phyloP scores from a whole-genome alignment of 2,113 vertebrate genomes.

The Coturnix japonica region DNA sequence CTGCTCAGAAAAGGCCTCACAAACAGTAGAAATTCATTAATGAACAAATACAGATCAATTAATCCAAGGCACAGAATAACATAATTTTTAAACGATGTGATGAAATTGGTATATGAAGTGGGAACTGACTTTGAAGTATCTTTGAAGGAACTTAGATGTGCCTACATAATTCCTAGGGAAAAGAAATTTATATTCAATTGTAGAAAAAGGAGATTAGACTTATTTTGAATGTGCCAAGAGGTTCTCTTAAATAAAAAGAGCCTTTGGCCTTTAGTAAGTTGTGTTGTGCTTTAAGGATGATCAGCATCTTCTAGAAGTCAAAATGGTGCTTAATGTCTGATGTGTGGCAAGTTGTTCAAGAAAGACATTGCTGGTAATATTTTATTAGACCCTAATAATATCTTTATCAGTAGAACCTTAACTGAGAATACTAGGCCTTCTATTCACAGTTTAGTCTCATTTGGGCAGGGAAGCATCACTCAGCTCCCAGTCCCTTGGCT shows the following conservation, averaged over 20 bases:
- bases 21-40: conserved; percentile 39
- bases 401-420: background rate
- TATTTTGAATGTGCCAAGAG: background rate
- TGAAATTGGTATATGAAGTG: rapidly evolving
- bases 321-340: background rate
- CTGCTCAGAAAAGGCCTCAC: background rate
- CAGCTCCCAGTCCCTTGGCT: background rate
- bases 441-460: background rate
- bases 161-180: background rate
- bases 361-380: background rate
- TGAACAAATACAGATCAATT: background rate
- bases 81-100: background rate
- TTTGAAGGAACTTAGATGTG: background rate
- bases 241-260: background rate
- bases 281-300: background rate
- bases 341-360: background rate
- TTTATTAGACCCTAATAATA: background rate
- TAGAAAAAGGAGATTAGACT: background rate
- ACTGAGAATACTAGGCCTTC: background rate
- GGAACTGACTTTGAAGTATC: background rate
- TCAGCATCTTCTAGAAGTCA: background rate
- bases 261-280: background rate
- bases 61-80: background rate
- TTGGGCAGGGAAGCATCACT: background rate
- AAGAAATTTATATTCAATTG: background rate